Evolutionary conservation across 2,113 vertebrate species (phyloP).

Genomic region (Vulpes vulpes): DNA sequence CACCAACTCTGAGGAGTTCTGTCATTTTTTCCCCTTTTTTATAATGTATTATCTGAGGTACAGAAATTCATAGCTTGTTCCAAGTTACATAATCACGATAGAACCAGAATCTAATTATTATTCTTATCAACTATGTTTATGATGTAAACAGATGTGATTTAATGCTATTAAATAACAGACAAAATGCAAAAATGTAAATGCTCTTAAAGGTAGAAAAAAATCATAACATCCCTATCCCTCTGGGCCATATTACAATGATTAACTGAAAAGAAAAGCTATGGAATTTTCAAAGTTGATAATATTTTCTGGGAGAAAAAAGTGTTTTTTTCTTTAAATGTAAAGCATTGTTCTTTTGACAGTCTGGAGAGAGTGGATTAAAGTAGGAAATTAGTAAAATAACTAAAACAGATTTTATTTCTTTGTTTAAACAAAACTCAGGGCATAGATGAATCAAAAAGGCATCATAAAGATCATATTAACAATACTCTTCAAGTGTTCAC

Average conservation of each 20-base stretch:
- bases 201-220: background rate
- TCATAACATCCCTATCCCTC: background rate
- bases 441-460: background rate
- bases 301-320: background rate
- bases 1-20: background rate
- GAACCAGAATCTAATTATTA: conserved; percentile 5
- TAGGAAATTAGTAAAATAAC: background rate
- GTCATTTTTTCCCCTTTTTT: background rate
- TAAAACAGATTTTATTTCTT: background rate
- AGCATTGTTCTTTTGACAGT: background rate
- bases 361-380: background rate
- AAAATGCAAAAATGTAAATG: background rate
- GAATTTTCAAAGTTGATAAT: background rate
- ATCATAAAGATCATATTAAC: background rate
- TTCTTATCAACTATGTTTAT: background rate
- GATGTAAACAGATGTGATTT: background rate
- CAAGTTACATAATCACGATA: background rate
- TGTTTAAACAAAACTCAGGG: background rate
- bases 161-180: background rate
- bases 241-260: background rate
- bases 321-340: background rate
- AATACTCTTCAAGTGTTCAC: background rate
- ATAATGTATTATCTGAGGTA: background rate
- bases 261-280: background rate
- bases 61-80: background rate